A percentile compares a stretch with the other conserved stretches of the same genome.
phyloP scores from a whole-genome alignment of 2,888 invertebrate genomes.

The Coelogynopora nodosa region DNA sequence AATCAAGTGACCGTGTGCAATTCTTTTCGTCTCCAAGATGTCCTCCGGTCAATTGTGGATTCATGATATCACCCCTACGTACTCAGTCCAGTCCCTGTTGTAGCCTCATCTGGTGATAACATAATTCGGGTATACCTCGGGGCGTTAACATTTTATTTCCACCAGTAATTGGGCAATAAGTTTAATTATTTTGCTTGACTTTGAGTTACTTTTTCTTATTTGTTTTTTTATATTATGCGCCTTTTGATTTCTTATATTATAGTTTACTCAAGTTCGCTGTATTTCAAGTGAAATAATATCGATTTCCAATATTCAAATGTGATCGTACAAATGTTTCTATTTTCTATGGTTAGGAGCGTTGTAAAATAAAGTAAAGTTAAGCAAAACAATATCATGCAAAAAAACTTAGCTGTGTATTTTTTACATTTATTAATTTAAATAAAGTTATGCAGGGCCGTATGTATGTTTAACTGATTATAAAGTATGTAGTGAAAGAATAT shows the following conservation, averaged over 20 bases:
- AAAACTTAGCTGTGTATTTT: no score
- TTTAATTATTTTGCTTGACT: slow-evolving; percentile 12
- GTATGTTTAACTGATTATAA: no score
- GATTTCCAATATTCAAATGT: no score
- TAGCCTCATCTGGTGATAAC: background rate
- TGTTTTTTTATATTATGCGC: background rate
- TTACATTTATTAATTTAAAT: no score
- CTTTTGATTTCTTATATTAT: background rate
- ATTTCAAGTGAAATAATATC: no score
- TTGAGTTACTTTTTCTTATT: background rate
- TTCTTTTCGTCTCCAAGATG: background rate
- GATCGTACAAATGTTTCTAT: no score
- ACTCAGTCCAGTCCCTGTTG: background rate
- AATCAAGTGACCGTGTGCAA: background rate
- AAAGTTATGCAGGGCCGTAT: no score
- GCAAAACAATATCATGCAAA: no score
- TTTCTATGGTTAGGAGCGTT: no score
- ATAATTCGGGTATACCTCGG: background rate
- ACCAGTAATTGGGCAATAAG: background rate
- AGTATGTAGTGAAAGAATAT: no score
- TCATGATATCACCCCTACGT: background rate
- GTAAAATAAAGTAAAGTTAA: no score
- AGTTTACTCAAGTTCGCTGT: background rate
- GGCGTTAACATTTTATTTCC: slow-evolving; percentile 16
- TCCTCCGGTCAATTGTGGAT: background rate